Conservation (phyloP, 2,797 vertebrate genomes). For the Mallotus villosus region DNA sequence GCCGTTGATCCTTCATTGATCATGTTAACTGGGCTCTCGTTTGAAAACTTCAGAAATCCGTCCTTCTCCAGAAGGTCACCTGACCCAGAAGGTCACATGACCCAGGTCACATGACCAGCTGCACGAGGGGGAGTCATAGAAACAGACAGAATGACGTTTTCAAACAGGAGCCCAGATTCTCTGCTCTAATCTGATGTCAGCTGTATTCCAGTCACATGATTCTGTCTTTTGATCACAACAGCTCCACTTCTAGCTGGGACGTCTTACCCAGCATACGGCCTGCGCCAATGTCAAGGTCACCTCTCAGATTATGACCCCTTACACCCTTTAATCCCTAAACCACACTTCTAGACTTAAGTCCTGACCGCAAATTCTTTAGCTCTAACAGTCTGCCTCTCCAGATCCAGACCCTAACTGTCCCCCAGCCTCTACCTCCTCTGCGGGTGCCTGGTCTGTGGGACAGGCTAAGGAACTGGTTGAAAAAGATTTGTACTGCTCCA, state of each 20-base stretch:
- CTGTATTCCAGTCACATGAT: slow-evolving; percentile 50
- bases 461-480: too few species aligned
- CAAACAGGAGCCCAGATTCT: slow-evolving; percentile 28
- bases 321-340: slow-evolving; percentile 19
- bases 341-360: not conserved
- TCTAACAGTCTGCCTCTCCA: slow-evolving; percentile 27
- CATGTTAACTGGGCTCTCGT: slow-evolving; percentile 15
- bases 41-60: slow-evolving; percentile 28
- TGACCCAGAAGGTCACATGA: too few species aligned
- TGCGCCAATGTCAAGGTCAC: slow-evolving; percentile 73
- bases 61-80: not conserved
- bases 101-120: too few species aligned
- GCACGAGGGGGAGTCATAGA: not conserved
- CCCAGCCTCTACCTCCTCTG: slow-evolving; percentile 10
- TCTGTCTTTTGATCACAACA: slow-evolving; percentile 68
- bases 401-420: slow-evolving; percentile 12
- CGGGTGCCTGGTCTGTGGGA: slow-evolving; percentile 4
- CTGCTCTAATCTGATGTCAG: slow-evolving; percentile 19
- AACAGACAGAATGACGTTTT: slow-evolving; percentile 7
- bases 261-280: slow-evolving; percentile 74
- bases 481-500: too few species aligned
- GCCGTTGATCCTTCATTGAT: slow-evolving; percentile 26
- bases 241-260: slow-evolving; percentile 82
- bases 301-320: slow-evolving; percentile 45
- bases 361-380: slow-evolving; percentile 21